Conservation (phyloP, 1,140 invertebrate genomes). For the Diuraphis noxia region DNA sequence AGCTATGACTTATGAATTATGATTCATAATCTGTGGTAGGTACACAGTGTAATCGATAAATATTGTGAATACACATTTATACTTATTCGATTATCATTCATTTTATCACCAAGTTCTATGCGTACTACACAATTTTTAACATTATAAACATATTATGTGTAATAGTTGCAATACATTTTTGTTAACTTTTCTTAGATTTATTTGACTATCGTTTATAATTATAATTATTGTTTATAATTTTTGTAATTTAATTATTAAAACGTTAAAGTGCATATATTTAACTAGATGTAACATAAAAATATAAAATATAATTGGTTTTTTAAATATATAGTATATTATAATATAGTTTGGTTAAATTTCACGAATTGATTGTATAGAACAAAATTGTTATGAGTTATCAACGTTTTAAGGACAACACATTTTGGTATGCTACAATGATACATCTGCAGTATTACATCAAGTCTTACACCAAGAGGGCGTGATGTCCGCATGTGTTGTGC, state of each 20-base stretch:
- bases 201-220: not conserved
- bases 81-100: not conserved
- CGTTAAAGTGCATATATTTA: not conserved
- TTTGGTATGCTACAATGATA: not conserved
- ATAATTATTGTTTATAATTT: not conserved
- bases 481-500: not conserved
- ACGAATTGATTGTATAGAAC: not conserved
- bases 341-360: not conserved
- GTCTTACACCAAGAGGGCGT: not conserved
- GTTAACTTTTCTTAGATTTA: not conserved
- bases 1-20: not conserved
- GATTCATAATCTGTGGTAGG: not conserved
- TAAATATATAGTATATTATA: not conserved
- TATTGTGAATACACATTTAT: not conserved
- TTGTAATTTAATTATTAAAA: not conserved
- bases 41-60: not conserved
- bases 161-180: not conserved
- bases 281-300: too few species aligned
- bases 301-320: too few species aligned
- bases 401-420: not conserved
- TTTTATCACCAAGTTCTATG: not conserved
- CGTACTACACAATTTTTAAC: not conserved
- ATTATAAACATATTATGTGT: not conserved
- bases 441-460: not conserved
- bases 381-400: not conserved